Conservation (phyloP, 2,797 vertebrate genomes). For the Macrochelys suwanniensis region DNA sequence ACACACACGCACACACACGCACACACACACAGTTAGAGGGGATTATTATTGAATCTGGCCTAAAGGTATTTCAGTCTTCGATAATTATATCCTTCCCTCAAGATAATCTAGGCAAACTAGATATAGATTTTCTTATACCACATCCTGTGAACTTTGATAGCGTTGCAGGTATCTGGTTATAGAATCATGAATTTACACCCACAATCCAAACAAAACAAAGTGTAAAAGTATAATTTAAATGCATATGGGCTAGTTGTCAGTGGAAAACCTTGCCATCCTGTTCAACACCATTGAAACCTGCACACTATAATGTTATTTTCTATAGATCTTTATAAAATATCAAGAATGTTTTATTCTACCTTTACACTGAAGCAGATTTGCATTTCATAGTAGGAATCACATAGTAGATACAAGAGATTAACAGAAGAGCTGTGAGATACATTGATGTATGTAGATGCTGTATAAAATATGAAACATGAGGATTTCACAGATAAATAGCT, state of each 20-base stretch:
- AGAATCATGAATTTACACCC: not conserved
- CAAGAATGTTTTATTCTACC: fast-evolving
- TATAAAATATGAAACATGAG: not conserved
- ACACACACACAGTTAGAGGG: not conserved
- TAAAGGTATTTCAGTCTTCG: not conserved
- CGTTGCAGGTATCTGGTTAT: not conserved
- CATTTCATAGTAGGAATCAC: not conserved
- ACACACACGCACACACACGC: no score
- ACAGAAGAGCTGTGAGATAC: not conserved
- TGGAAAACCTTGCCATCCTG: not conserved
- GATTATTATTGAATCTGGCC: not conserved
- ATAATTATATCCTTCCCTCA: not conserved
- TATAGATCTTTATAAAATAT: not conserved
- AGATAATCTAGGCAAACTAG: constrained; percentile 13
- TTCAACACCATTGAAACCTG: not conserved
- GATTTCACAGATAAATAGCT: not conserved
- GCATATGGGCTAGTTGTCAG: not conserved
- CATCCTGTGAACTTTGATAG: not conserved
- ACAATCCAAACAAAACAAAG: not conserved
- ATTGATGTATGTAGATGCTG: not conserved
- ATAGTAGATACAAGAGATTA: not conserved
- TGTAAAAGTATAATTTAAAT: not conserved
- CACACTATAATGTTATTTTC: not conserved
- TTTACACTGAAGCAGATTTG: not conserved
- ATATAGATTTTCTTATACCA: constrained; percentile 9